These are phyloP conservation scores for Muscicapa striata DNA, from an alignment of 2,797 vertebrate species.

Conservation along the genomic window DNA sequence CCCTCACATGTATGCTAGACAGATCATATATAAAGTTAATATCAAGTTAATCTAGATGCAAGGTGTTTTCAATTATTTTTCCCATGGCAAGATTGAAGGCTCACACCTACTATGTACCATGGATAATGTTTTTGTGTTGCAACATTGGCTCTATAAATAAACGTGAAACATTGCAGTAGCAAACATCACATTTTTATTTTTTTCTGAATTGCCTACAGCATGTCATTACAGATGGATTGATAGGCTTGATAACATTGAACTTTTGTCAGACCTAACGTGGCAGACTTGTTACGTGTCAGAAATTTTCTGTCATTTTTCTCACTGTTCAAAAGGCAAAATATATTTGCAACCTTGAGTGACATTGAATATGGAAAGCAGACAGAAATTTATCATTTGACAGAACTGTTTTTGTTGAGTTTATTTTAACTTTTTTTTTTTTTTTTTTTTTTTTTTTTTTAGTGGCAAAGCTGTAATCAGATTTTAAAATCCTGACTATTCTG, in stretches of 20 bases:
- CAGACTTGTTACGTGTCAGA: conserved; percentile 70
- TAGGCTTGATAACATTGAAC: conserved; percentile 74
- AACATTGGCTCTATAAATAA: conserved; percentile 45
- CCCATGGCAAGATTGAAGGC: neutral
- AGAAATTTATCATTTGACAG: conserved; percentile 64
- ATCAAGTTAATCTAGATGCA: neutral
- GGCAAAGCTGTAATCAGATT: conserved; percentile 13
- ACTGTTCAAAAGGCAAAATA: conserved; percentile 65
- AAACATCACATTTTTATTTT: conserved; percentile 54
- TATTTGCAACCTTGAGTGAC: conserved; percentile 77
- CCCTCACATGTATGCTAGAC: accelerated
- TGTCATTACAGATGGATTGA: conserved; percentile 75
- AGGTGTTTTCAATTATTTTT: neutral
- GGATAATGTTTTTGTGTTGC: conserved; percentile 29
- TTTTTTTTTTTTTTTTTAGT: neutral
- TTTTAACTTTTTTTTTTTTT: neutral
- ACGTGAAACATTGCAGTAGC: conserved; percentile 35
- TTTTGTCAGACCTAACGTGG: conserved; percentile 72
- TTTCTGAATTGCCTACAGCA: conserved; percentile 16
- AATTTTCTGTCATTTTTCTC: conserved; percentile 73
- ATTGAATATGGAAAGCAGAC: conserved; percentile 68
- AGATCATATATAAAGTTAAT: neutral
- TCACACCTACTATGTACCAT: neutral
- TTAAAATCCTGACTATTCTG: conserved; percentile 37
- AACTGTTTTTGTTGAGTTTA: neutral